A percentile compares a stretch with the other conserved stretches of the same genome.
These are phyloP conservation scores for Clivina fossor DNA, from an alignment of 2,888 invertebrate species.

Conservation along the genomic window DNA sequence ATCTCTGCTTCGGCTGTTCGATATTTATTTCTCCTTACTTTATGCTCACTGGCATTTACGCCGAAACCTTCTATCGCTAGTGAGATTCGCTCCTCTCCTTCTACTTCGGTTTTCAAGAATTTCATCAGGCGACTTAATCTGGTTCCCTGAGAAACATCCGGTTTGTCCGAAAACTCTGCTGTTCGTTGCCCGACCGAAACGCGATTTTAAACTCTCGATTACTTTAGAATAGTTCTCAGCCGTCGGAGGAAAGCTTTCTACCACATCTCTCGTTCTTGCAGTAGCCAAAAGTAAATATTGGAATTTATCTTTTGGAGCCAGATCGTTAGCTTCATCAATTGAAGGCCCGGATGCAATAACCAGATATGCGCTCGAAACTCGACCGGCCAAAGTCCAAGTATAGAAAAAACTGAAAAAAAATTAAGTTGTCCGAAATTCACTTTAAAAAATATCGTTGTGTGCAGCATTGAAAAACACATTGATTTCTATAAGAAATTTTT, in stretches of 20 bases:
- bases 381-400: too few species aligned
- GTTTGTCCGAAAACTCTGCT: background rate
- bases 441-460: too few species aligned
- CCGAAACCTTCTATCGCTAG: slow-evolving; percentile 36
- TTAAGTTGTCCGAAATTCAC: too few species aligned
- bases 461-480: too few species aligned
- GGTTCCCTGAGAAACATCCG: too few species aligned
- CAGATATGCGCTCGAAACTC: too few species aligned
- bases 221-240: slow-evolving; percentile 17
- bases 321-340: too few species aligned
- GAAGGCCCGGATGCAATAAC: too few species aligned
- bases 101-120: slow-evolving; percentile 41
- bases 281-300: slow-evolving; percentile 19
- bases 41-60: too few species aligned
- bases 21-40: background rate
- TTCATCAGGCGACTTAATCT: slow-evolving; percentile 26
- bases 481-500: too few species aligned
- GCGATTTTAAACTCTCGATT: slow-evolving; percentile 11
- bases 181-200: slow-evolving; percentile 24
- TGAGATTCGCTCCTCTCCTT: slow-evolving; percentile 39
- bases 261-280: slow-evolving; percentile 4
- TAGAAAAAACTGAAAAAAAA: too few species aligned
- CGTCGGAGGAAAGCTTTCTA: slow-evolving; percentile 29
- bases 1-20: background rate
- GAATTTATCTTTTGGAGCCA: slow-evolving; percentile 26